A percentile compares a stretch with the other conserved stretches of the same genome.
Conservation (phyloP, 92 coral and sea anemone species). For the Montipora capitata region DNA sequence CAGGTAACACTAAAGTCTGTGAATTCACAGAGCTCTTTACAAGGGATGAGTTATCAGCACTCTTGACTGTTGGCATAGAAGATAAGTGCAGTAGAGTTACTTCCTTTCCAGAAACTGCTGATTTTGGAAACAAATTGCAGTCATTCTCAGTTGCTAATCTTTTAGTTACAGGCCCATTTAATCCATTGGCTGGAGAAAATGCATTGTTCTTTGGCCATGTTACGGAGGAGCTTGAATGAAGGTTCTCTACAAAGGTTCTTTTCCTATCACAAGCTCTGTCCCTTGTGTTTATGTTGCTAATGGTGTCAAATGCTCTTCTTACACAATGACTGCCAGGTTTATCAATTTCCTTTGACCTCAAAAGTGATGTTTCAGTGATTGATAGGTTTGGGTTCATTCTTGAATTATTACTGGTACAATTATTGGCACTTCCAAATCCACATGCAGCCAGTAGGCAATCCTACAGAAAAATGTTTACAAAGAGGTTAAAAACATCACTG, state of each 20-base stretch:
- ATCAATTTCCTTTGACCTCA: slow-evolving; percentile 30
- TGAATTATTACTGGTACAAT: background rate
- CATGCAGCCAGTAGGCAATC: slow-evolving; percentile 44
- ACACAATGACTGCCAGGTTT: background rate
- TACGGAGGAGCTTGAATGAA: background rate
- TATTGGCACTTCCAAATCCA: background rate
- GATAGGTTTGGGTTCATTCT: background rate
- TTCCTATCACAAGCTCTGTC: slow-evolving; percentile 9
- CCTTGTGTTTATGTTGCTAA: slow-evolving; percentile 18
- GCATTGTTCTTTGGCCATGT: background rate
- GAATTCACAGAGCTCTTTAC: background rate
- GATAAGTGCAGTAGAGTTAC: background rate
- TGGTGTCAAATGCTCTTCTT: slow-evolving; percentile 32
- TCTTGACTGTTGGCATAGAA: slow-evolving; percentile 4
- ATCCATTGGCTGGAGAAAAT: background rate
- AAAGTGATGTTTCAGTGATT: background rate
- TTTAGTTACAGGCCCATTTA: background rate
- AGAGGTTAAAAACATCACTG: background rate
- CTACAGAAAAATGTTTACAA: background rate
- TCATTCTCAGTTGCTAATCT: background rate
- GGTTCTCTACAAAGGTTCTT: slow-evolving; percentile 16
- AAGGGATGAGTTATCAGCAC: background rate
- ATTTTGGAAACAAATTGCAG: background rate
- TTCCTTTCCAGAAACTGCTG: background rate
- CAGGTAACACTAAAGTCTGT: background rate